A percentile compares a stretch with the other conserved stretches of the same genome.
Evolutionary conservation across 1,140 invertebrate genomes (phyloP).

Genomic region (Oryctes rhinoceros): DNA sequence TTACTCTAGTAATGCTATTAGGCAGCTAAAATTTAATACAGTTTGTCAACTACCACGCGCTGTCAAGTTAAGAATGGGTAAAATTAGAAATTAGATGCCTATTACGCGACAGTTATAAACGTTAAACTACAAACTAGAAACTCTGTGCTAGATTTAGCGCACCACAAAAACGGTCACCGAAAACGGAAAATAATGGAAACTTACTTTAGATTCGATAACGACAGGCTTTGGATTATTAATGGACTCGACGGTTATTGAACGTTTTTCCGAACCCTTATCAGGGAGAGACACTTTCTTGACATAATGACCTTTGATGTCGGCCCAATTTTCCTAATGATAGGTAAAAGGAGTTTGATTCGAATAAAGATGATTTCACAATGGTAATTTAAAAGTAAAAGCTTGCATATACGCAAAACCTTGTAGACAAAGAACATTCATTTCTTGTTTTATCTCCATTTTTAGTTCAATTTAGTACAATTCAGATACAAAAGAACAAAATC

Average conservation of each 20-base stretch:
- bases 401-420: too few relatives aligned
- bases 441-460: too few relatives aligned
- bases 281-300: neutral
- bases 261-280: neutral
- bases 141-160: neutral
- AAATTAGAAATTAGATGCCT: too few relatives aligned
- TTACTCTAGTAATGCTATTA: neutral
- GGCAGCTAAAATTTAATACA: neutral
- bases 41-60: neutral
- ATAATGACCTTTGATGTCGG: neutral
- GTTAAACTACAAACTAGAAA: neutral
- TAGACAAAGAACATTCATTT: too few relatives aligned
- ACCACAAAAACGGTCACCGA: neutral
- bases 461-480: too few relatives aligned
- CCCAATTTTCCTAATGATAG: neutral
- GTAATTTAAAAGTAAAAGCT: too few relatives aligned
- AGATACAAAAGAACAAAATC: too few relatives aligned
- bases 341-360: neutral
- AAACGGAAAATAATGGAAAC: neutral
- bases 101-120: neutral
- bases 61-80: too few relatives aligned
- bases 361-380: too few relatives aligned
- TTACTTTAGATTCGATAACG: constrained; percentile 3
- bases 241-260: neutral
- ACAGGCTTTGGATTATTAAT: neutral